Conservation (phyloP, 2,888 invertebrate species). For the Tanytarsus gracilentus region DNA sequence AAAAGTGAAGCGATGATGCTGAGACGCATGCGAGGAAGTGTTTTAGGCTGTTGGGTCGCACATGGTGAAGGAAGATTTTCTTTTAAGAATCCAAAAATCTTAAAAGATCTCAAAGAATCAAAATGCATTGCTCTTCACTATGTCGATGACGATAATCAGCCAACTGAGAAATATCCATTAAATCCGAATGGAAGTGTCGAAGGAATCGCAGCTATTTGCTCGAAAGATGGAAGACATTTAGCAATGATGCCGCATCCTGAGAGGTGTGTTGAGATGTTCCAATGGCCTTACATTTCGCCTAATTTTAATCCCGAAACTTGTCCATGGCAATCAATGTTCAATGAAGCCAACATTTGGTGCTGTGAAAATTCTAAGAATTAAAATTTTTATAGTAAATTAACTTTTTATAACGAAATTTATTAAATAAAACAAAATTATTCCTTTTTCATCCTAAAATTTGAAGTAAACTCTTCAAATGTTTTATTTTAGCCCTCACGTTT, state of each 20-base stretch:
- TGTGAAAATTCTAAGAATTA: slow-evolving; percentile 25
- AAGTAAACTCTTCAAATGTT: slow-evolving; percentile 42
- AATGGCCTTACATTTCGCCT: slow-evolving; percentile 67
- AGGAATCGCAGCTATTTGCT: slow-evolving; percentile 85
- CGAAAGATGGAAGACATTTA: slow-evolving; percentile 82
- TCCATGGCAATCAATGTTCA: slow-evolving; percentile 89
- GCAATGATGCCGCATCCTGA: slow-evolving; percentile 99
- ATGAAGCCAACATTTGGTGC: slow-evolving; percentile 75
- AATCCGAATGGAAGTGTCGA: slow-evolving; percentile 88
- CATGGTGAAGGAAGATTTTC: slow-evolving; percentile 88
- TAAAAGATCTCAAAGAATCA: slow-evolving; percentile 46
- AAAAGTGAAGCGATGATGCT: slow-evolving; percentile 69
- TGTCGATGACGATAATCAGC: slow-evolving; percentile 65
- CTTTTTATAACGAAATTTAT: not conserved
- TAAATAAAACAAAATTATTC: not conserved
- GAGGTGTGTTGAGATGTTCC: slow-evolving; percentile 80
- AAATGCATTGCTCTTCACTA: slow-evolving; percentile 71
- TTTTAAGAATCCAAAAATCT: slow-evolving; percentile 46
- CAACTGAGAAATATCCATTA: slow-evolving; percentile 79
- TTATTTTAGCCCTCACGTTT: slow-evolving; percentile 40
- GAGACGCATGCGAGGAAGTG: slow-evolving; percentile 74
- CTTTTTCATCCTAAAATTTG: slow-evolving; percentile 33
- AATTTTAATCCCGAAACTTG: slow-evolving; percentile 50
- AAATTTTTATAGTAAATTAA: not conserved
- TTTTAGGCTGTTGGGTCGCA: slow-evolving; percentile 92